These are phyloP conservation scores for Blastomussa wellsi DNA, from an alignment of 92 coral and sea anemone species.

Conservation along the genomic window DNA sequence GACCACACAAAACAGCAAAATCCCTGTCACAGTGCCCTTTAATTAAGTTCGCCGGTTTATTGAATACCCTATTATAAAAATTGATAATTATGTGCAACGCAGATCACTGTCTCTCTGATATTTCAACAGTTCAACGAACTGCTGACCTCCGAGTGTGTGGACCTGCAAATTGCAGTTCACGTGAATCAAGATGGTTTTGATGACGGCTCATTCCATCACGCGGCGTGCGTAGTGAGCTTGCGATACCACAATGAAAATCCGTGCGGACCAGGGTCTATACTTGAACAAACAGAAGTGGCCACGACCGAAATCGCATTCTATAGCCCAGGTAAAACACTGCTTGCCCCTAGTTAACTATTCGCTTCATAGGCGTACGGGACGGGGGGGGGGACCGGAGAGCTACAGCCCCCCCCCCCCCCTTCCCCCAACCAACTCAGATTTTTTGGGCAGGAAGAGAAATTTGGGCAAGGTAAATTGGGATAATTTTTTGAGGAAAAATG, in stretches of 20 bases:
- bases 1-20: no score
- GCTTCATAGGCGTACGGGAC: no score
- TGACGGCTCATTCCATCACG: constrained; percentile 23
- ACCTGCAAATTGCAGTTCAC: constrained; percentile 12
- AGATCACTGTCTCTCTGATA: neutral
- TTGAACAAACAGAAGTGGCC: neutral
- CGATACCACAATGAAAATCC: neutral
- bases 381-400: no score
- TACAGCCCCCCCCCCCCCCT: no score
- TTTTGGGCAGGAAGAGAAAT: no score
- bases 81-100: no score
- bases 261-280: neutral
- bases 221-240: constrained; percentile 21
- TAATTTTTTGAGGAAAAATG: no score
- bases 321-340: constrained; percentile 17
- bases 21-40: no score
- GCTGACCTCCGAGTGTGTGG: neutral
- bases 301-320: constrained; percentile 6
- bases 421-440: no score
- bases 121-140: constrained; percentile 14
- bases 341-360: neutral
- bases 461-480: no score
- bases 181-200: constrained; percentile 3
- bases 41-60: no score
- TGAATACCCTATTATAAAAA: no score